Evolutionary conservation across 2,797 vertebrate genomes (phyloP).

Genomic region (Syngnathus acus): DNA sequence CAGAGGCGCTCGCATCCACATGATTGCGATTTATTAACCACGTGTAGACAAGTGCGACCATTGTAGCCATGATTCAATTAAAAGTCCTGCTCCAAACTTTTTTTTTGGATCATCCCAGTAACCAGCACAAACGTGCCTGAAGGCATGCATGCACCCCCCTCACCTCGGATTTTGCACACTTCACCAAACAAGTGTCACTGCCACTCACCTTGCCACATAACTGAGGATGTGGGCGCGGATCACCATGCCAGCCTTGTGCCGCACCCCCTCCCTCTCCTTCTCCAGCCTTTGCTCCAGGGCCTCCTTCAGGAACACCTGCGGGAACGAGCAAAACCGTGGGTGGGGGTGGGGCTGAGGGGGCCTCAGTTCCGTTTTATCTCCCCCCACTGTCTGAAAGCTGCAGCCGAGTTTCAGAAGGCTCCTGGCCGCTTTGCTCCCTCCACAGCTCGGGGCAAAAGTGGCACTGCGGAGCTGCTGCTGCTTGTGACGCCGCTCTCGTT

Average conservation of each 20-base stretch:
- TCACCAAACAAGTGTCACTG: slow-evolving; percentile 48
- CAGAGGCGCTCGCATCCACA: background rate
- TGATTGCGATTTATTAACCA: background rate
- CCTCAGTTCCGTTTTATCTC: slow-evolving; percentile 56
- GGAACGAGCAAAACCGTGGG: slow-evolving; percentile 31
- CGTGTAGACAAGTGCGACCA: background rate
- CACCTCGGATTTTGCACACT: background rate
- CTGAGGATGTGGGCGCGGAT: slow-evolving; percentile 90
- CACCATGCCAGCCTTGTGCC: slow-evolving; percentile 77
- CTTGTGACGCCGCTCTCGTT: slow-evolving; percentile 39
- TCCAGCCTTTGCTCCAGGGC: slow-evolving; percentile 78
- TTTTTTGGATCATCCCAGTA: background rate
- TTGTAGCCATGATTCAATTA: background rate
- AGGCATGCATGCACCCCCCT: slow-evolving; percentile 23
- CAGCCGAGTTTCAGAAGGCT: background rate
- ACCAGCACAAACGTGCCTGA: slow-evolving; percentile 23
- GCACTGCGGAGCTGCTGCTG: slow-evolving; percentile 42
- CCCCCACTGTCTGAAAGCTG: slow-evolving; percentile 3
- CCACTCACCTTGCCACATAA: slow-evolving; percentile 89
- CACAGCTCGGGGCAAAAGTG: slow-evolving; percentile 25
- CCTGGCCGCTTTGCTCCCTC: slow-evolving; percentile 32
- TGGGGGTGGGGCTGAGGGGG: background rate
- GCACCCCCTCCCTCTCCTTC: slow-evolving; percentile 73
- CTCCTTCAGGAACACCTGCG: slow-evolving; percentile 79
- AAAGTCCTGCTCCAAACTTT: slow-evolving; percentile 1